Conservation (phyloP, 2,888 invertebrate species). For the Drosophila suboccidentalis region DNA sequence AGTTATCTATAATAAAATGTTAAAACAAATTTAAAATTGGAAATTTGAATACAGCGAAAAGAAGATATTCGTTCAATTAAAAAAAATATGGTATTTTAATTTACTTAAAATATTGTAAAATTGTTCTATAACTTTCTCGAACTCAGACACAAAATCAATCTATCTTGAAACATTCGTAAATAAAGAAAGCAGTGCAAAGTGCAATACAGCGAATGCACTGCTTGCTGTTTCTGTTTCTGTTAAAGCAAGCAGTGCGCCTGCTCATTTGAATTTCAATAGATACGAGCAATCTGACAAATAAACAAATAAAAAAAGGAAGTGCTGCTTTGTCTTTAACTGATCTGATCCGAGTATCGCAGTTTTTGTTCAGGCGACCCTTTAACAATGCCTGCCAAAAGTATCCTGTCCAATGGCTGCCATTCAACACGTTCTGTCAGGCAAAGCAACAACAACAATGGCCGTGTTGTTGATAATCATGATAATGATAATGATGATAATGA, state of each 20-base stretch:
- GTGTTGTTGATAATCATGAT: slow-evolving; percentile 7
- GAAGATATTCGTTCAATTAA: too few relatives aligned
- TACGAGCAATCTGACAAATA: too few relatives aligned
- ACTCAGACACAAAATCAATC: too few relatives aligned
- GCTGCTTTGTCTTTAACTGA: slow-evolving; percentile 8
- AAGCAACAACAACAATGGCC: slow-evolving; percentile 14
- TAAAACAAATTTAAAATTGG: too few relatives aligned
- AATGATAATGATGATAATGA: too few relatives aligned
- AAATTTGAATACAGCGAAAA: too few relatives aligned
- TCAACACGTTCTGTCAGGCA: slow-evolving; percentile 24
- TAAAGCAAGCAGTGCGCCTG: slow-evolving; percentile 14
- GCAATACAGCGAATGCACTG: neutral
- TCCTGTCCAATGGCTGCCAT: slow-evolving; percentile 41
- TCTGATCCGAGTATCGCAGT: slow-evolving; percentile 1
- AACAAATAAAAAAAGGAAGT: neutral
- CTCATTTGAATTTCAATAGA: slow-evolving; percentile 8
- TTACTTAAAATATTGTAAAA: too few relatives aligned
- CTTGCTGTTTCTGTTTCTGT: neutral
- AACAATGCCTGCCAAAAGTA: slow-evolving; percentile 21
- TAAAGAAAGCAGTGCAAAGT: neutral
- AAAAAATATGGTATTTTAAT: too few relatives aligned
- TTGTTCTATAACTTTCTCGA: too few relatives aligned
- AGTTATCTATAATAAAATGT: too few relatives aligned
- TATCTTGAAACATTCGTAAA: too few relatives aligned
- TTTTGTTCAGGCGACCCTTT: slow-evolving; percentile 20